These are phyloP conservation scores for Alviniconcha marisindica DNA, from an alignment of 1,140 invertebrate species.

Conservation along the genomic window DNA sequence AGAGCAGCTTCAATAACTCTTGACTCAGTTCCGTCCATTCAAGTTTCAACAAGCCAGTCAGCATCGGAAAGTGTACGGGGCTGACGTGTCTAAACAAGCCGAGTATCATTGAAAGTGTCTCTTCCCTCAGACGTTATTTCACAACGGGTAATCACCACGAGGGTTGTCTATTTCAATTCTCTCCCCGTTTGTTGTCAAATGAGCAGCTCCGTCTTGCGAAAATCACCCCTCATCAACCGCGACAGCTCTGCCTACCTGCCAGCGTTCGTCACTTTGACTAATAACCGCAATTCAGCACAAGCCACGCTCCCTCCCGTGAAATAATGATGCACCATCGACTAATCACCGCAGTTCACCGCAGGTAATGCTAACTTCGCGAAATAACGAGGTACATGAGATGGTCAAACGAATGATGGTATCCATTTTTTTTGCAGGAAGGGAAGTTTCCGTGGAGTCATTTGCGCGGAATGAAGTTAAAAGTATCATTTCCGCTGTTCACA, in stretches of 20 bases:
- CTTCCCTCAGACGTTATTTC: background rate
- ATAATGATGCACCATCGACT: conserved; percentile 11
- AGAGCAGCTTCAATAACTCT: too few species aligned
- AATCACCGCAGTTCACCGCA: background rate
- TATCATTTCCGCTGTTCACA: too few species aligned
- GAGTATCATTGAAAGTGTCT: too few species aligned
- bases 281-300: conserved; percentile 11
- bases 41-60: too few species aligned
- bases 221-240: background rate
- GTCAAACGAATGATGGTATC: background rate
- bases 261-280: conserved; percentile 1
- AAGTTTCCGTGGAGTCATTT: too few species aligned
- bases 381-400: background rate
- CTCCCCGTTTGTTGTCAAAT: background rate
- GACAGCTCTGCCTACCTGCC: conserved; percentile 13
- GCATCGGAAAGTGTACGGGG: too few species aligned
- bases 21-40: too few species aligned
- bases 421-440: too few species aligned
- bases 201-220: conserved; percentile 9
- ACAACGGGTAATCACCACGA: background rate
- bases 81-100: too few species aligned
- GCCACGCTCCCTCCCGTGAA: background rate
- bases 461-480: too few species aligned
- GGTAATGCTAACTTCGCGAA: background rate
- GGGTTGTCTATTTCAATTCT: background rate